Conservation (phyloP, 2,888 invertebrate genomes). For the Myathropa florea region DNA sequence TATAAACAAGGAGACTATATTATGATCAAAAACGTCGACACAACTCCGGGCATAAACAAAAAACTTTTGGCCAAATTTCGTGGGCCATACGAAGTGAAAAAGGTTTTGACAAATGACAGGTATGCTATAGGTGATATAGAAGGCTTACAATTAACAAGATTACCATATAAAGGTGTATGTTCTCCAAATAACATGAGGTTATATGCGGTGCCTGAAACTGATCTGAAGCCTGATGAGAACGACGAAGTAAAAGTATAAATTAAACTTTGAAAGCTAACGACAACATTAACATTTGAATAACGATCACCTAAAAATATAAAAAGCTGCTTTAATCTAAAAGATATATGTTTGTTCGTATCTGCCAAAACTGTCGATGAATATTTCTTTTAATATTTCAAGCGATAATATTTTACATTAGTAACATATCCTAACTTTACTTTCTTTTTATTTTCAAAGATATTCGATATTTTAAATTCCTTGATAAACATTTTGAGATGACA, state of each 20-base stretch:
- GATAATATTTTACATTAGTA: too few relatives aligned
- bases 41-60: constrained; percentile 70
- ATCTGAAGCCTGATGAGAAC: background rate
- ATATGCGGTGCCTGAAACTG: background rate
- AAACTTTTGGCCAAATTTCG: constrained; percentile 73
- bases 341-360: background rate
- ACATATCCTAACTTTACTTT: constrained; percentile 1
- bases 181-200: constrained; percentile 8
- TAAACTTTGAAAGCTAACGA: constrained; percentile 28
- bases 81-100: constrained; percentile 73
- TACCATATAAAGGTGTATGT: constrained; percentile 9
- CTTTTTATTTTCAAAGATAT: background rate
- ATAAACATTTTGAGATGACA: background rate
- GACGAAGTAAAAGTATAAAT: background rate
- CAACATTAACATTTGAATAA: background rate
- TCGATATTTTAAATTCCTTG: background rate
- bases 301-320: constrained; percentile 1
- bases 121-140: constrained; percentile 68
- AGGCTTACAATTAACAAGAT: constrained; percentile 16
- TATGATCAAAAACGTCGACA: constrained; percentile 72
- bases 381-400: background rate
- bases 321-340: too few relatives aligned
- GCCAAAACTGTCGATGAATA: constrained; percentile 7
- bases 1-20: too few relatives aligned
- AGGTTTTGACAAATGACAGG: constrained; percentile 71